A percentile compares a stretch with the other conserved stretches of the same genome.
phyloP scores from a whole-genome alignment of 2,113 vertebrate genomes.

The Scophthalmus maximus region DNA sequence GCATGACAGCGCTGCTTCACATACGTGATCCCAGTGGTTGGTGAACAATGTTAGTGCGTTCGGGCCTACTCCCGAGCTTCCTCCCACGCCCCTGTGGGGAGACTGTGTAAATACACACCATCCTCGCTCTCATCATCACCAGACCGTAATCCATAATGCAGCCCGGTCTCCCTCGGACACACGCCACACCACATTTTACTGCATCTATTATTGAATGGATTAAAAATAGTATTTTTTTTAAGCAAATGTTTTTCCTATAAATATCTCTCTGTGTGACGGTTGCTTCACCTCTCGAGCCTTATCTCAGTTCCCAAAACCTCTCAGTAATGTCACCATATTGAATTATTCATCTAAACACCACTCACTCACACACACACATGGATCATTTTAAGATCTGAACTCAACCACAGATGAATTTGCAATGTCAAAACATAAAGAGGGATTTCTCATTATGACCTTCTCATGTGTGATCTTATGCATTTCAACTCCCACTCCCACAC shows the following conservation, averaged over 20 bases:
- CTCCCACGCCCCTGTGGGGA: conserved; percentile 67
- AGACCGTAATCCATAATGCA: conserved; percentile 73
- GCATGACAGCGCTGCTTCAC: conserved; percentile 50
- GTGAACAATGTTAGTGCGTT: conserved; percentile 52
- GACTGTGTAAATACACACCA: conserved; percentile 72
- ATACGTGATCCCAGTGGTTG: conserved; percentile 54
- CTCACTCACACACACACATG: conserved; percentile 14
- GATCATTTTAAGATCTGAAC: conserved; percentile 7
- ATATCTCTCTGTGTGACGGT: conserved; percentile 5
- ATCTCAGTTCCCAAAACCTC: conserved; percentile 38
- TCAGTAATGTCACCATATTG: conserved; percentile 57
- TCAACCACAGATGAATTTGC: background rate
- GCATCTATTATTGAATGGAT: conserved; percentile 71
- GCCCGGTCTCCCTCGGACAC: conserved; percentile 57
- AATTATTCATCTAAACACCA: conserved; percentile 68
- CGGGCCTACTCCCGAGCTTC: conserved; percentile 63
- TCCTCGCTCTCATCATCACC: conserved; percentile 63
- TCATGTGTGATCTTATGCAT: conserved; percentile 6
- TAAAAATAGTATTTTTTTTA: conserved; percentile 51
- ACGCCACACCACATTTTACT: conserved; percentile 60
- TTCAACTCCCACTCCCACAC: conserved; percentile 31
- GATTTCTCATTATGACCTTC: too few species aligned
- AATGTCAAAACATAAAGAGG: background rate
- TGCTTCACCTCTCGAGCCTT: conserved; percentile 1
- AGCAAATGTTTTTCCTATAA: conserved; percentile 1